Evolutionary conservation across 2,797 vertebrate genomes (phyloP), one percentile per base, ranked within the genome.

Genomic region (Arnoldichthys spilopterus): DNA sequence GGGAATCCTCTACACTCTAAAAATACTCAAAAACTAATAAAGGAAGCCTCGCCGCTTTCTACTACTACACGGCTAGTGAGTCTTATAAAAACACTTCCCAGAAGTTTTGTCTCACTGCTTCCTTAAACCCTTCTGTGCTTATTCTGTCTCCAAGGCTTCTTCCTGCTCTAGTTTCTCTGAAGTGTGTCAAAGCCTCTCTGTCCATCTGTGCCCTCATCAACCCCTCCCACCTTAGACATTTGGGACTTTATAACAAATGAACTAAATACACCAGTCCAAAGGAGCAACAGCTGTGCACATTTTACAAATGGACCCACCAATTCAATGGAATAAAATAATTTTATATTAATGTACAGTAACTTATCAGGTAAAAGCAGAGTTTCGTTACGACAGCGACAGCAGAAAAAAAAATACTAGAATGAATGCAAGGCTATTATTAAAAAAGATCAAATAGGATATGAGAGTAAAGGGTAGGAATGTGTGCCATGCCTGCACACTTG

Each of bases 1-100:
- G 85, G 83, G 84, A 86, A 87, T 83, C 84, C 81, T 70, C 61
- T 13, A 45, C n/a, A 49, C 64, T 78, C 84, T 84, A 83, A 85
- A 85, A 83, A 87, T 86, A 89, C 76, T 18, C 40, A 40, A 80
- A n/a, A 79, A 72, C 71, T 76, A 69, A 72, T 75, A 13, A 70
- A 81, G 32, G 75, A 74, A 72, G 40, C 18, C 51, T 61, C 8
- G 45, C 6, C 26, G 54, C 58, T 75, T 62, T 83, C 45, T 72
- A 76, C 45, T 72, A 76, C 64, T 61, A 68, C 34, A 74, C 37
- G 40, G 49, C 7, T 8, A 67, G 53, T 43, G 63, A 75, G 81
- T 77, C 18, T 82, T 63, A 32, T 26, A 59, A 64, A 77, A 72
- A 51, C 26, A 26, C 77, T 79, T 83, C 73, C 82, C 74, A 76